Evolutionary conservation across 2,113 vertebrate species (phyloP).

Genomic region (Anoura caudifer): DNA sequence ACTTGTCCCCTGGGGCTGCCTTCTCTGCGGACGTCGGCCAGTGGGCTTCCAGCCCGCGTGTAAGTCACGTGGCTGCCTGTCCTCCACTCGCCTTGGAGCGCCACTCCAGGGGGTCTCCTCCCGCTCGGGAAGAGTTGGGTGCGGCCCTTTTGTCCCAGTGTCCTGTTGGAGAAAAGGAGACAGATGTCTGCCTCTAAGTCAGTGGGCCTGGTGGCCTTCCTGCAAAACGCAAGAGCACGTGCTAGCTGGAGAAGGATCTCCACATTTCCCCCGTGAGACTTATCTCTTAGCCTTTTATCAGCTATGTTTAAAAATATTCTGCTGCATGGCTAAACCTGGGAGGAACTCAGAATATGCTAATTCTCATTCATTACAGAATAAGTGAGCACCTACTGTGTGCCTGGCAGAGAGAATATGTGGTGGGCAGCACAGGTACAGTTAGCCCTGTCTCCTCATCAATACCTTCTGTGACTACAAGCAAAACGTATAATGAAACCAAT

Average conservation of each 20-base stretch:
- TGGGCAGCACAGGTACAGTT: background rate
- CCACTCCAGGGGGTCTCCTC: background rate
- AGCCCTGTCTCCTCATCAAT: background rate
- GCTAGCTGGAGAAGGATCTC: background rate
- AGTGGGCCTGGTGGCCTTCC: conserved; percentile 74
- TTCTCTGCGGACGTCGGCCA: background rate
- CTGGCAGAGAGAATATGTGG: background rate
- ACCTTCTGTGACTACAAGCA: background rate
- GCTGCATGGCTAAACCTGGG: background rate
- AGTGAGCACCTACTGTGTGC: background rate
- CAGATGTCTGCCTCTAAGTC: conserved; percentile 5
- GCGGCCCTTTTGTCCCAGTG: background rate
- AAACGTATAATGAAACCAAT: background rate
- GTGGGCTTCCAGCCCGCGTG: background rate
- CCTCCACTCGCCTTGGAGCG: accelerated
- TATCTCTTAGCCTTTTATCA: background rate
- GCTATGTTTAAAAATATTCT: background rate
- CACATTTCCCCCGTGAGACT: background rate
- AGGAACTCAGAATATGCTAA: background rate
- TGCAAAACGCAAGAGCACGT: conserved; percentile 73
- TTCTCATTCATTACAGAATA: background rate
- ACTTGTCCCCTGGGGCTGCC: accelerated
- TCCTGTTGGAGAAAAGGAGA: background rate
- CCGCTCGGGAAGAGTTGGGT: background rate
- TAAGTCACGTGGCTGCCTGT: background rate